Evolutionary conservation across 2,888 invertebrate species (phyloP), one percentile per base, ranked within the genome.

Genomic region (Napeogenes sylphis): DNA sequence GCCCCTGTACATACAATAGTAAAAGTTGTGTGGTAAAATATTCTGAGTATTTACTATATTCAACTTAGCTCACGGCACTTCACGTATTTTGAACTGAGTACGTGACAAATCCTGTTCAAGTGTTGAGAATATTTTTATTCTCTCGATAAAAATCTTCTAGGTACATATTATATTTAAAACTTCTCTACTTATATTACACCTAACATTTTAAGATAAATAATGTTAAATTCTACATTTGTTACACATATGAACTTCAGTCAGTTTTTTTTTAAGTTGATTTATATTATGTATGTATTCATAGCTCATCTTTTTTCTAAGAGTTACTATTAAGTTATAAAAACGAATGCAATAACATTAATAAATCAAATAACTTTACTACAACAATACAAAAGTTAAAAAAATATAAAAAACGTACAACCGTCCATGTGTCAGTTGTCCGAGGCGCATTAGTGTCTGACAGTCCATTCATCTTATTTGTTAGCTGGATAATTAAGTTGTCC

Each of bases 391-490:
- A 30, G 4, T 3, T 51, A 21, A 21, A 0, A 51, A 51, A 51
- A 51, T 10, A 30, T 5, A 51, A 51, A n/a, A n/a, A 45, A 45
- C 30, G 32, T 45, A 59, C n/a, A 61, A 47, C 60, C 21, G 21
- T 51, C 21, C 45, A 59, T 58, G 55, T 76, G 78, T 80, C 74
- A 68, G 66, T 68, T 71, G 72, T 78, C 75, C 78, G 79, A 75
- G 75, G 69, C 73, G 77, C 82, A 85, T 85, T 84, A 85, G 83
- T 80, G 73, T 75, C 80, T 82, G 87, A 88, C 87, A 87, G 83
- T 84, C 82, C 85, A 87, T 88, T 84, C 81, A 85, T 88, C 87
- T 87, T 88, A 82, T 87, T 85, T 84, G 82, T 83, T 81, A 79
- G 59, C 55, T 79, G 81, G 84, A 82, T 87, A 87, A 87, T 87